phyloP scores from a whole-genome alignment of 2,888 invertebrate genomes.

The Apamea sordens region DNA sequence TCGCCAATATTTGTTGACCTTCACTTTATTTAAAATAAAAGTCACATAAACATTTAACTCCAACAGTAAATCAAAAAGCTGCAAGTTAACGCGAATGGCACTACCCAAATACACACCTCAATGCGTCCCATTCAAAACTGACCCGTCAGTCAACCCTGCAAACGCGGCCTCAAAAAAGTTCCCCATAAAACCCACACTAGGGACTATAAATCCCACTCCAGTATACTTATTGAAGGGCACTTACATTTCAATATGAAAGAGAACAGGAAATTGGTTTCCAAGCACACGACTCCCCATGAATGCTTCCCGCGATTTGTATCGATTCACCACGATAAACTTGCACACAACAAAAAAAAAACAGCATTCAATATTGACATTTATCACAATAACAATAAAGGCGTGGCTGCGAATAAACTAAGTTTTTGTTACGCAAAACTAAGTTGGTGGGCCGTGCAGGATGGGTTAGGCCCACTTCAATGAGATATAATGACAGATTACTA shows the following conservation, averaged over 20 bases:
- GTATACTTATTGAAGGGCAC: constrained; percentile 79
- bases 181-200: constrained; percentile 39
- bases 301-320: constrained; percentile 86
- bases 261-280: constrained; percentile 89
- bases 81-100: neutral
- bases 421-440: constrained; percentile 49
- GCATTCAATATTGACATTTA: constrained; percentile 69
- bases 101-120: neutral
- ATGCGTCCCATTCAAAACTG: constrained; percentile 32
- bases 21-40: neutral
- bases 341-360: constrained; percentile 61
- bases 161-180: constrained; percentile 49
- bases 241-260: constrained; percentile 88
- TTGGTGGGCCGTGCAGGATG: constrained; percentile 66
- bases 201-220: constrained; percentile 71
- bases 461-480: constrained; percentile 72
- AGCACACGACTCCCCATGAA: constrained; percentile 83
- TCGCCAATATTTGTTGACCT: neutral
- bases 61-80: neutral
- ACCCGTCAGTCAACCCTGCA: constrained; percentile 45
- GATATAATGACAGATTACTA: constrained; percentile 74
- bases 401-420: constrained; percentile 36
- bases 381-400: constrained; percentile 41
- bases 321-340: constrained; percentile 74
- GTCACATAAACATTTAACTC: neutral